Evolutionary conservation across 2,113 vertebrate species (phyloP), one percentile per base, ranked within the genome.

Genomic region (Procavia capensis): DNA sequence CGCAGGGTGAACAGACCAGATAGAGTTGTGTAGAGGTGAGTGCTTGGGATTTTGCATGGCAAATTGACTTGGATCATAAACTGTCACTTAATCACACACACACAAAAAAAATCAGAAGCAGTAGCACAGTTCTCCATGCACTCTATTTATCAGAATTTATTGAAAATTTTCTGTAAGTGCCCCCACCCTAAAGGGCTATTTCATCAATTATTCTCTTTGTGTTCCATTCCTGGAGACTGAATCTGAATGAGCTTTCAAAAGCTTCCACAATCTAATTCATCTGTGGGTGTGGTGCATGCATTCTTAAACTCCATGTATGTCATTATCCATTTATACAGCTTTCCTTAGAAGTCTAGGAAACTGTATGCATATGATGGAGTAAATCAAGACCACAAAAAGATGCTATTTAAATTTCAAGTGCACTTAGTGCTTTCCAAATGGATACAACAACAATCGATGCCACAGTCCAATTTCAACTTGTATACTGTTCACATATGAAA

Each of bases 391-490:
- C 25, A 88, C 14, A 25, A 64, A 92, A 63, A 70, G 36, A 90
- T 66, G 22, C 50, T 85, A 54, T 90, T 95, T 92, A 90, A 95
- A 72, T 72, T 90, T 5, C 59, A 94, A 88, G 20, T 54, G 8
- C 41, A 88, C 22, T 81, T 76, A 70, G 14, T 78, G 79, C n/a
- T 47, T 94, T 88, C 72, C n/a, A 24, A 95, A 85, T 78, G 25
- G 9, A 92, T 90, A 90, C 13, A 94, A 29, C 29, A 95, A 63
- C 57, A 84, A 89, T 57, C 88, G 89, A 54, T 84, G 81, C 36
- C 25, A 80, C n/a, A 75, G 41, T 47, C 47, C 25, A 94, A 93
- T 88, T 92, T 88, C 80, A 94, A 68, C 10, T 22, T 6, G 75
- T 79, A 72, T 43, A 85, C 34, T 64, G 47, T 86, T 83, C 64